phyloP scores from a whole-genome alignment of 2,113 vertebrate genomes.

The Phaethon lepturus region DNA sequence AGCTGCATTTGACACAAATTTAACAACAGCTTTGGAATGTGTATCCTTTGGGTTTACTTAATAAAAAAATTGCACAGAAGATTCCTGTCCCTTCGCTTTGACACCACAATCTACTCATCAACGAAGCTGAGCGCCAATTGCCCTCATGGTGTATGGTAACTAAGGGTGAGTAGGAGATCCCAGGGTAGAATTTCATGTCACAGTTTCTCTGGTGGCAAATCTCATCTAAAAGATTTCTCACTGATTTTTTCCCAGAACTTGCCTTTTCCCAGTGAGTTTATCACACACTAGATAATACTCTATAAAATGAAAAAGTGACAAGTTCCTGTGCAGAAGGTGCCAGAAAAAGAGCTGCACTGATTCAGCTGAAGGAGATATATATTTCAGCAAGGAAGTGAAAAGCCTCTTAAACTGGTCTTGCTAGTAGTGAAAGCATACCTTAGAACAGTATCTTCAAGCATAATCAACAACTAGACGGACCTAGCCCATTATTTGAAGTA shows the following conservation, averaged over 20 bases:
- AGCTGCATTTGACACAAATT: background rate
- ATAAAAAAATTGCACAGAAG: background rate
- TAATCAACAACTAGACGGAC: background rate
- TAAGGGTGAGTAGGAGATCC: background rate
- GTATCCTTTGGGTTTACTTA: background rate
- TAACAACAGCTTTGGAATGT: background rate
- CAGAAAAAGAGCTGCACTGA: background rate
- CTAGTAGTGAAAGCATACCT: background rate
- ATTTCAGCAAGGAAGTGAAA: background rate
- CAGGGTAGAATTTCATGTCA: background rate
- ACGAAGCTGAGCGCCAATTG: fast-evolving
- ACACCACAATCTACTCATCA: background rate
- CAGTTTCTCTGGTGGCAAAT: background rate
- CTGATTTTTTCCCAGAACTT: background rate
- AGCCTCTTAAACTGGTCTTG: background rate
- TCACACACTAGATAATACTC: background rate
- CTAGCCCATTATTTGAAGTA: background rate
- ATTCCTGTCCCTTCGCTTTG: background rate
- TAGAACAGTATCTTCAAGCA: background rate
- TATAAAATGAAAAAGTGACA: background rate
- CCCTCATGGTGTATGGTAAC: background rate
- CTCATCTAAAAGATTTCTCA: background rate
- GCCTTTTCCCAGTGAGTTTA: background rate
- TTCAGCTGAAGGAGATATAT: background rate
- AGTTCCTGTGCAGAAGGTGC: background rate